A percentile compares a stretch with the other conserved stretches of the same genome.
Conservation (phyloP, 2,797 vertebrate species). For the Aselliscus stoliczkanus region DNA sequence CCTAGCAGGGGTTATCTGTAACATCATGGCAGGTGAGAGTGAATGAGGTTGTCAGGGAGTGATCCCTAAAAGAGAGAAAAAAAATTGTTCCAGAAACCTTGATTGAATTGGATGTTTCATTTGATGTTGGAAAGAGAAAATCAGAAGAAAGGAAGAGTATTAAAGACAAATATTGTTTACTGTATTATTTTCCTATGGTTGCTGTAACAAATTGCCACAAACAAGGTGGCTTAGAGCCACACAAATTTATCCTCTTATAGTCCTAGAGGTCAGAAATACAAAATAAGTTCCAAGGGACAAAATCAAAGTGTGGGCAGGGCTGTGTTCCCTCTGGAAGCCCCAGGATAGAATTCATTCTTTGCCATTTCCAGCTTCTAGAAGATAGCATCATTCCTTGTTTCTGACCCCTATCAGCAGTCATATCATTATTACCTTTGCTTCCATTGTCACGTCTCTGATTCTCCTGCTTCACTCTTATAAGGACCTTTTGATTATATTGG, state of each 20-base stretch:
- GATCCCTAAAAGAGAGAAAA: not conserved
- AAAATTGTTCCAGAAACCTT: not conserved
- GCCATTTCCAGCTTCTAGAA: not conserved
- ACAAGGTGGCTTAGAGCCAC: not conserved
- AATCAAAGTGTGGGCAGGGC: not conserved
- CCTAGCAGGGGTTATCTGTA: not conserved
- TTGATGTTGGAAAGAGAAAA: not conserved
- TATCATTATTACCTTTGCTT: not conserved
- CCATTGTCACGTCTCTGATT: not conserved
- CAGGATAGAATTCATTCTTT: not conserved
- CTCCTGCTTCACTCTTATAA: not conserved
- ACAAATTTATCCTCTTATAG: not conserved
- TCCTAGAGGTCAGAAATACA: not conserved
- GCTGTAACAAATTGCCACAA: not conserved
- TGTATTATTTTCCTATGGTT: not conserved
- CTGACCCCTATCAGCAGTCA: not conserved
- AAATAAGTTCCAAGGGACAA: not conserved
- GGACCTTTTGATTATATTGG: not conserved
- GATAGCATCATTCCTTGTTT: not conserved
- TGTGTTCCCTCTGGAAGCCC: not conserved
- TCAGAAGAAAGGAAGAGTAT: not conserved
- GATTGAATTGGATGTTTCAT: not conserved
- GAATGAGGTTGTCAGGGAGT: not conserved
- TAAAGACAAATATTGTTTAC: not conserved
- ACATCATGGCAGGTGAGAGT: not conserved